Evolutionary conservation across 1,140 invertebrate species (phyloP), one percentile per base, ranked within the genome.

Genomic region (Drosophila novamexicana): DNA sequence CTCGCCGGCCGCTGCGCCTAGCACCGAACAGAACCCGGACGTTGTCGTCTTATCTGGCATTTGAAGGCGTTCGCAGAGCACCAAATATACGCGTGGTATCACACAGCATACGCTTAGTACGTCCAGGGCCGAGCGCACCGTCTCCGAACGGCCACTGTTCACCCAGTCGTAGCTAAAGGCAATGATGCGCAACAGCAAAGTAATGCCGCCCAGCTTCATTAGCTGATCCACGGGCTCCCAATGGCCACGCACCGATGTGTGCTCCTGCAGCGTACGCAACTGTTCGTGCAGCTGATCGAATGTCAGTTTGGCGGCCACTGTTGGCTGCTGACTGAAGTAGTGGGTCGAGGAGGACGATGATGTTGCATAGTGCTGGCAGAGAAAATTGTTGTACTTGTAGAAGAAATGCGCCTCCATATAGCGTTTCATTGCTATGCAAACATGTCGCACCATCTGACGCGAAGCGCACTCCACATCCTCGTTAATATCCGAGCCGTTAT

Each of bases 401-500:
- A 96, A 95, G 37, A 99, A 93, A 93, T 99, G 98, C 2, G 97
- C 96, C 92, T 99, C 98, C 92, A 98, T 96, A 79, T 99, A 99
- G 66, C 96, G 95, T 88, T 98, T 97, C 1, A 99, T 93, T 2
- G 98, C 97, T 6, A 97, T 95, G 84, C 97, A 97, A 2, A 99
- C 98, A 92, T 99, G 98, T 9, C 98, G 93, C 1, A 98, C 97
- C 53, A 97, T 97, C 93, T 99, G 98, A n/a, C 97, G 92, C n/a
- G 97, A 97, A 2, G 97, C 96, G 91, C 97, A 97, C 69, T 98
- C 96, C 91, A 98, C 96, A 91, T 98, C 97, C 80, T 98, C 98
- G 67, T 96, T 96, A n/a, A 97, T 92, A 1, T 93, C 90, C 1
- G 77, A 83, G 0, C 94, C 92, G 69, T 94, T 93, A 50, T 95